Conservation (phyloP, 2,888 invertebrate species). For the Plebejus anna region DNA sequence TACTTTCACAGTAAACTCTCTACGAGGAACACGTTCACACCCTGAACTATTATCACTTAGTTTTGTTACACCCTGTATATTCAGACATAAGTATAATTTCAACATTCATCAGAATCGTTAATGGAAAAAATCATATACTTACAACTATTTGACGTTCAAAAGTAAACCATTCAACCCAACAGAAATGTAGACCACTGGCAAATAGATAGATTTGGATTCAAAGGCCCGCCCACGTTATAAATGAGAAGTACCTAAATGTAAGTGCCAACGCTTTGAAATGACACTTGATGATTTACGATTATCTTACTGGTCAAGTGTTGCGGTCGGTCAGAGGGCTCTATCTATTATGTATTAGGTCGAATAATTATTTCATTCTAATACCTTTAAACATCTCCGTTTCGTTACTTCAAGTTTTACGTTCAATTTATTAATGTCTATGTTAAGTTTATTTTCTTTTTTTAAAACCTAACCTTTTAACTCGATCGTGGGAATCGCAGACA, state of each 20-base stretch:
- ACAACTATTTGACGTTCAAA: neutral
- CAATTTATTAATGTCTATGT: no score
- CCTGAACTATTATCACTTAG: no score
- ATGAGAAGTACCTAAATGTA: slow-evolving; percentile 19
- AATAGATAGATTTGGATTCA: slow-evolving; percentile 11
- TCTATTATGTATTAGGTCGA: slow-evolving; percentile 1
- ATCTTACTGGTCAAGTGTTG: slow-evolving; percentile 19
- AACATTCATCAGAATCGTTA: neutral
- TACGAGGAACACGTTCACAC: no score
- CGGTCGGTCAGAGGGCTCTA: slow-evolving; percentile 1
- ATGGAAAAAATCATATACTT: neutral
- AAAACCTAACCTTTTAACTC: no score
- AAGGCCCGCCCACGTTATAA: slow-evolving; percentile 4
- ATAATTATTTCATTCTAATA: neutral
- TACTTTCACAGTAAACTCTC: no score
- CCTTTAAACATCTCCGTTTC: neutral
- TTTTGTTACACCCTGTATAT: no score
- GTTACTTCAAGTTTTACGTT: neutral
- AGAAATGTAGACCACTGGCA: neutral
- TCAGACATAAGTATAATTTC: no score
- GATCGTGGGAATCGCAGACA: no score
- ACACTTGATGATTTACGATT: slow-evolving; percentile 22
- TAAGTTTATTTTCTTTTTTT: no score
- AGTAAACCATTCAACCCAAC: neutral
- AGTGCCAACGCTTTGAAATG: slow-evolving; percentile 29